Percentiles rank a stretch among this genome's conserved stretches.
These are phyloP conservation scores for Coreoperca whiteheadi DNA, from an alignment of 2,113 vertebrate genomes.

Conservation along the genomic window DNA sequence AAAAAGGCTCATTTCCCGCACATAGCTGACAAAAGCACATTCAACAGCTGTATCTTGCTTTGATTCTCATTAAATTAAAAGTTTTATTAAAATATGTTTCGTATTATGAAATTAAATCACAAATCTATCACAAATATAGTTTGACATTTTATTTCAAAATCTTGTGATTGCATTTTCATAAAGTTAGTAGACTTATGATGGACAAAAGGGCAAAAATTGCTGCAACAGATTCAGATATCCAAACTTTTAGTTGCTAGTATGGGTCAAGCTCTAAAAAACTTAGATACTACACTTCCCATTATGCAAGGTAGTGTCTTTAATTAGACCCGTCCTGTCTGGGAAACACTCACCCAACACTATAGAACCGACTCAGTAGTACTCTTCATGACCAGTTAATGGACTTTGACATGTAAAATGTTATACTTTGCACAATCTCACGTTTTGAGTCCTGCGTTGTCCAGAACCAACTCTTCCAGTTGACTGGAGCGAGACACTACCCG, in stretches of 20 bases:
- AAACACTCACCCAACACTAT: neutral
- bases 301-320: neutral
- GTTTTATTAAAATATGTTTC: too few relatives aligned
- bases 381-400: neutral
- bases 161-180: neutral
- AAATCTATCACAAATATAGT: neutral
- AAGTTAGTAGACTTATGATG: too few relatives aligned
- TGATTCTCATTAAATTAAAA: neutral
- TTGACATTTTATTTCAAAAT: neutral
- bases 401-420: neutral
- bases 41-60: neutral
- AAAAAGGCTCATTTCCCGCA: neutral
- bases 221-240: neutral
- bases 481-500: slow-evolving; percentile 92
- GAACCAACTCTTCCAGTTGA: slow-evolving; percentile 92
- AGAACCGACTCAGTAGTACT: neutral
- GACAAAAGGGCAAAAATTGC: neutral
- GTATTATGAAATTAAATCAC: too few relatives aligned
- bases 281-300: neutral
- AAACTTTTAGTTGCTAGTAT: too few relatives aligned
- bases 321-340: neutral
- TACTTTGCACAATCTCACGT: slow-evolving; percentile 81
- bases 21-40: neutral
- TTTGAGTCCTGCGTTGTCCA: slow-evolving; percentile 96
- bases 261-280: neutral